Conservation (phyloP, 2,888 invertebrate genomes). For the Carterocephalus palaemon region DNA sequence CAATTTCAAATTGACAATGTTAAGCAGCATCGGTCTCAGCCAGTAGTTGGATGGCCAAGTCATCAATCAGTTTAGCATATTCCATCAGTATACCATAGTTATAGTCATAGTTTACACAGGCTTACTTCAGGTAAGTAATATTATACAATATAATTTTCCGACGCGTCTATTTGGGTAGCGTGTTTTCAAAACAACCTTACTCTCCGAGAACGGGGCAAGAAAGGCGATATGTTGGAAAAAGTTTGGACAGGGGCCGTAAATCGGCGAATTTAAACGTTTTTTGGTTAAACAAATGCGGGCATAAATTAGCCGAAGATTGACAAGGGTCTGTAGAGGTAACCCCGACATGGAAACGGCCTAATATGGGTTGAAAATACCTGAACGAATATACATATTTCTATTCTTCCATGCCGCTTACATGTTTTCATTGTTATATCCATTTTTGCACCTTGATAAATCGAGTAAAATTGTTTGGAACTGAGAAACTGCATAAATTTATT, state of each 20-base stretch:
- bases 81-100: too few species aligned
- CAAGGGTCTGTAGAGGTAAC: slow-evolving; percentile 51
- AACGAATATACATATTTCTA: slow-evolving; percentile 1
- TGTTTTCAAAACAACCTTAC: slow-evolving; percentile 15
- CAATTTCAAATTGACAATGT: too few species aligned
- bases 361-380: slow-evolving; percentile 8
- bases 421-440: not conserved
- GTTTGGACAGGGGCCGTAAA: slow-evolving; percentile 64
- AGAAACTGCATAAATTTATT: too few species aligned
- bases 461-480: too few species aligned
- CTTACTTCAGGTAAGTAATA: too few species aligned
- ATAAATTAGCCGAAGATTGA: slow-evolving; percentile 72
- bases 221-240: slow-evolving; percentile 53
- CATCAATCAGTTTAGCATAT: too few species aligned
- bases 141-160: slow-evolving; percentile 18
- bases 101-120: too few species aligned
- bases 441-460: too few species aligned
- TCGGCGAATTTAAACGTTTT: slow-evolving; percentile 65
- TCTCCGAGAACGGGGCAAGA: slow-evolving; percentile 37
- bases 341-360: slow-evolving; percentile 43
- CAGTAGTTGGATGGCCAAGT: too few species aligned
- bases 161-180: slow-evolving; percentile 3
- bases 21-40: too few species aligned
- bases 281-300: slow-evolving; percentile 68
- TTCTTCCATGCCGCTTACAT: not conserved